Base-by-base conservation (phyloP, 2,113 vertebrate genomes). In the Naja naja region DNA sequence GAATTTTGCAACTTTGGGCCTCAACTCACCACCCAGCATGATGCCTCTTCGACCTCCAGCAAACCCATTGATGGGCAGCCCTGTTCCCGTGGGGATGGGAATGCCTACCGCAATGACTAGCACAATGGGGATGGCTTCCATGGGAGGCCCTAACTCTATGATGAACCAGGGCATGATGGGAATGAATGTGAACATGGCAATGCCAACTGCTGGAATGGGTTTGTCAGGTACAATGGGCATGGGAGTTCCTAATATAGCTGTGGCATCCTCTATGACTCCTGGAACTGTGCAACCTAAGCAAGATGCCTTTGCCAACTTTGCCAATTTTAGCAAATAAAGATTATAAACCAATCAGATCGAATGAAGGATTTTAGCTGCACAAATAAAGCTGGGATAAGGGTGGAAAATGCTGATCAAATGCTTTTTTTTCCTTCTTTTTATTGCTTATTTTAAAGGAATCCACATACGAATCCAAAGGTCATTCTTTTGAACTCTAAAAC, bases 271-370 rank as follows among this genome's bases (percentile, higher is more conserved):
- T 14, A 98, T 98, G 97, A 97, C 97, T 96, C 96, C 98, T 92
- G 97, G 96, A 95, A 98, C 98, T 98, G 98, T 98, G 95, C 98
- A 98, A 95, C 98, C 98, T 97, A 99, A 99, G 98, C 99, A 98
- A 96, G 98, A 99, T 97, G 99, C 99, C 98, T 99, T 99, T 96
- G 99, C 99, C 97, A 99, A 99, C 97, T 99, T 99, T 91, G 99
- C 98, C 97, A 99, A 99, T 98, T 99, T 99, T 97, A 98, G 99
- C 97, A 99, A 99, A 98, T 99, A 98, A 99, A 98, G 95, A 97
- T 97, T 97, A 94, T 97, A 97, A 97, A 96, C 94, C 91, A 96
- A 96, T 86, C 96, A 96, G 97, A 96, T 95, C 92, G 96, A 98
- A 98, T 98, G 98, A 99, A 99, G 98, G 98, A 98, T 98, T 98